phyloP scores from a whole-genome alignment of 2,797 vertebrate genomes.

The Parauchenoglanis ngamensis region DNA sequence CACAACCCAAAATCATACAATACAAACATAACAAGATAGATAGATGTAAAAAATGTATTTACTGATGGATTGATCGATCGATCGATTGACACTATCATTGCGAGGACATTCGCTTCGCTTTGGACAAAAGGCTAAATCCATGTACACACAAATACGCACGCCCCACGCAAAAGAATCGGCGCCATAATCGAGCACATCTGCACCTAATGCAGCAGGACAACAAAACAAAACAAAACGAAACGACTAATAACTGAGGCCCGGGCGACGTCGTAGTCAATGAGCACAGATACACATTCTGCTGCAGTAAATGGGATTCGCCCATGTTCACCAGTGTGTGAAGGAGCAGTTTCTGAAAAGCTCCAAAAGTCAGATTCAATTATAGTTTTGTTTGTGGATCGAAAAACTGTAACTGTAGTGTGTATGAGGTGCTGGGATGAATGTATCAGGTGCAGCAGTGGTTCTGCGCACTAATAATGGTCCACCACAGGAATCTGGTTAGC shows the following conservation, averaged over 20 bases:
- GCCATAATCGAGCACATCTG: neutral
- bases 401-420: neutral
- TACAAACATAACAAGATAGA: neutral
- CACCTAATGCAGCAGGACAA: conserved; percentile 41
- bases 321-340: neutral
- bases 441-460: neutral
- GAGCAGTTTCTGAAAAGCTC: neutral
- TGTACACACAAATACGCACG: neutral
- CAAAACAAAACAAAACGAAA: conserved; percentile 5
- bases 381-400: neutral
- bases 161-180: neutral
- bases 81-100: neutral
- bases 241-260: neutral
- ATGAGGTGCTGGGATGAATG: neutral
- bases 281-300: neutral
- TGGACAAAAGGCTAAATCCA: neutral
- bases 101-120: neutral
- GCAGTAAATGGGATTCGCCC: conserved; percentile 8
- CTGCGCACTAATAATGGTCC: neutral
- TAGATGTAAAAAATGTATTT: neutral
- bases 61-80: neutral
- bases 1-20: too few relatives aligned
- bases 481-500: too few relatives aligned
- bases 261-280: neutral
- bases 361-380: neutral